Conservation (phyloP, 2,888 invertebrate species). For the Brachyptera risi region DNA sequence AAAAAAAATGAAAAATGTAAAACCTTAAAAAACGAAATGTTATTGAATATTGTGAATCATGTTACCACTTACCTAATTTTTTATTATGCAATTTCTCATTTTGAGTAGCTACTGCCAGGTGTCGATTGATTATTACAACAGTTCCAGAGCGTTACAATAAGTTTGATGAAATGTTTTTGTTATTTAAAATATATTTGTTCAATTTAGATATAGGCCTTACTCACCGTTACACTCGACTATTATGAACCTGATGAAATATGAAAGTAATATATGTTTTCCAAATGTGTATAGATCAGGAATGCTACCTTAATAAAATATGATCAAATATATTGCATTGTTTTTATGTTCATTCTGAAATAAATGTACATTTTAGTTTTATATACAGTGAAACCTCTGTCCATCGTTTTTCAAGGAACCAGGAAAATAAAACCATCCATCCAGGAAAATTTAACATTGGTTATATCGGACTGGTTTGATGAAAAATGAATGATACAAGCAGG, state of each 20-base stretch:
- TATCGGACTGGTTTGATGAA: no score
- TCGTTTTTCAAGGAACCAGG: no score
- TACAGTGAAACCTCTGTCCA: no score
- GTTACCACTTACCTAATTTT: constrained; percentile 1
- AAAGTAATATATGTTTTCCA: constrained; percentile 15
- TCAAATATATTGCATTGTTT: not conserved
- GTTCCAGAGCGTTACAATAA: not conserved
- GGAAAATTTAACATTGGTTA: no score
- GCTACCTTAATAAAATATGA: not conserved
- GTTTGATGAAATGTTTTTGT: no score
- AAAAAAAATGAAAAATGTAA: not conserved
- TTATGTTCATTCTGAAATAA: no score
- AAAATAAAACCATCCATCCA: no score
- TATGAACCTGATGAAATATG: not conserved
- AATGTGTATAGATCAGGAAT: constrained; percentile 12
- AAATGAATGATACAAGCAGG: no score
- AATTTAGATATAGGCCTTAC: no score
- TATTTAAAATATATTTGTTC: constrained; percentile 11
- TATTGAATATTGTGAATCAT: not conserved
- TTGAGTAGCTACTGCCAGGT: not conserved
- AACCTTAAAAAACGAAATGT: not conserved
- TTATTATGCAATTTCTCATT: not conserved
- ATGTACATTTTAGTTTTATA: no score
- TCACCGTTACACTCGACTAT: not conserved
- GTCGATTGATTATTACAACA: not conserved